Evolutionary conservation across 2,113 vertebrate genomes (phyloP).

Genomic region (western clawed frog (Xenopus tropicalis)): DNA sequence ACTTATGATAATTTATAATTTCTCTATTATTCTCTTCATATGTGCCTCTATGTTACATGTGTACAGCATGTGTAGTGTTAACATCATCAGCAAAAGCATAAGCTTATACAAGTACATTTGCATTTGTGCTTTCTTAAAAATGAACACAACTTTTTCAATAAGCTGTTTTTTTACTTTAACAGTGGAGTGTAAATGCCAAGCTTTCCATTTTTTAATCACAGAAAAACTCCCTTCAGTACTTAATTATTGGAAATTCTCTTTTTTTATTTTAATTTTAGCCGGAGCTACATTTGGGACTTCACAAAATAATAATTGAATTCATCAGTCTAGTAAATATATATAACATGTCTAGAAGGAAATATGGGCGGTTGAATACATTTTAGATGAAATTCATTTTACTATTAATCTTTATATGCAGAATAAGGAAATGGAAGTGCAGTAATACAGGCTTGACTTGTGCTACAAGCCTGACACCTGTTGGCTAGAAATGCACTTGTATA

Average conservation of each 20-base stretch:
- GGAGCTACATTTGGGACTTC: conserved; percentile 22
- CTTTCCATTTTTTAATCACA: conserved; percentile 26
- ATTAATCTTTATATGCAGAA: conserved; percentile 29
- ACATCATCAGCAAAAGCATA: too few relatives aligned
- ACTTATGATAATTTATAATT: too few relatives aligned
- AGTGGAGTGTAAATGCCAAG: conserved; percentile 18
- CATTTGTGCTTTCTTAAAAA: too few relatives aligned
- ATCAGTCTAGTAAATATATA: conserved; percentile 41
- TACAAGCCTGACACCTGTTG: conserved; percentile 68
- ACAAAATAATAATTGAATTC: conserved; percentile 36
- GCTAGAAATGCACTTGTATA: conserved; percentile 37
- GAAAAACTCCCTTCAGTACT: conserved; percentile 15
- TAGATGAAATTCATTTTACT: conserved; percentile 29
- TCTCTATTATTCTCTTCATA: too few relatives aligned
- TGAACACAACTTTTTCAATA: too few relatives aligned
- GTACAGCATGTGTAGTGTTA: too few relatives aligned
- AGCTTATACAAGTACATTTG: too few relatives aligned
- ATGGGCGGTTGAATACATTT: conserved; percentile 28
- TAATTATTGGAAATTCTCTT: conserved; percentile 25
- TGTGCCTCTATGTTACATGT: too few relatives aligned
- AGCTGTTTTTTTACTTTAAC: too few relatives aligned
- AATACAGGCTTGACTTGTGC: conserved; percentile 32
- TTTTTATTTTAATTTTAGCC: conserved; percentile 23
- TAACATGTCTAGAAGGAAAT: conserved; percentile 28
- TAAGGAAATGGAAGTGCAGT: conserved; percentile 1